Conservation (phyloP, 2,113 vertebrate species). For the Odontophorus gujanensis region DNA sequence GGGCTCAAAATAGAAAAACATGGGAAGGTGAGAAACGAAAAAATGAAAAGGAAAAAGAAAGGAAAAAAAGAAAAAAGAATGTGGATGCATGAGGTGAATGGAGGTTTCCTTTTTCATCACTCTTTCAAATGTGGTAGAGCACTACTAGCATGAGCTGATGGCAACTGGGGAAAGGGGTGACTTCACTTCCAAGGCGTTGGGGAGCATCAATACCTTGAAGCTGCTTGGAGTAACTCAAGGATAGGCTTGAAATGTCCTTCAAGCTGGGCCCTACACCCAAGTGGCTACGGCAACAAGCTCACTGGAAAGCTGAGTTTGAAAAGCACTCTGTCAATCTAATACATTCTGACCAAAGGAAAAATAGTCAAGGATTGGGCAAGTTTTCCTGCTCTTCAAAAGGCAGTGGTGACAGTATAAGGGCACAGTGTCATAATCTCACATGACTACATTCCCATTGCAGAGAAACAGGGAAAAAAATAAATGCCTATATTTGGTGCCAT, state of each 20-base stretch:
- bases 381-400: not conserved
- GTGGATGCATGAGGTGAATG: not conserved
- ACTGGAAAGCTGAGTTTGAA: not conserved
- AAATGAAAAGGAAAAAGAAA: not conserved
- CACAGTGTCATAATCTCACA: not conserved
- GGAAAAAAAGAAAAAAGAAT: not conserved
- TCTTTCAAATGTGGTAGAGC: not conserved
- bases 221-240: fast-evolving
- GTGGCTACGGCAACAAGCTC: not conserved
- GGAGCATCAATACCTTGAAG: not conserved
- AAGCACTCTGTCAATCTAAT: not conserved
- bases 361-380: not conserved
- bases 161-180: not conserved
- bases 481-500: not conserved
- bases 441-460: not conserved
- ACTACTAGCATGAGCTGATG: not conserved
- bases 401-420: not conserved
- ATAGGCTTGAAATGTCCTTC: not conserved
- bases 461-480: not conserved
- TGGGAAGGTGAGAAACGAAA: not conserved
- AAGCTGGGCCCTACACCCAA: not conserved
- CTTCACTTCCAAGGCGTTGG: not conserved
- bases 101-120: not conserved
- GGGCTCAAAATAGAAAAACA: not conserved
- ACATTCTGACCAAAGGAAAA: not conserved